phyloP scores from a whole-genome alignment of 2,113 vertebrate species.

The Acanthisitta chloris region DNA sequence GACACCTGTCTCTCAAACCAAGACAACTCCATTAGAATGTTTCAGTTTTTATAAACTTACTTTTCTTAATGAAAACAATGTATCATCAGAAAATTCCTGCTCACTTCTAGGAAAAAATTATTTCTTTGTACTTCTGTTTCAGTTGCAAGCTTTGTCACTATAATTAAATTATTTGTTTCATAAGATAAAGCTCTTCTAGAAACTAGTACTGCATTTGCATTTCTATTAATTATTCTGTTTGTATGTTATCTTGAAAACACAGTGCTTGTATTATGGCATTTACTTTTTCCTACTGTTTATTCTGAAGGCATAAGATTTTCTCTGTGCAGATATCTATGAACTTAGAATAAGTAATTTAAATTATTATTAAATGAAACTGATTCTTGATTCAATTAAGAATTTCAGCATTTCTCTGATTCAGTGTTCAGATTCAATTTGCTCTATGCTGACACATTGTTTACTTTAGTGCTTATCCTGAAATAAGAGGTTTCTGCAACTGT shows the following conservation, averaged over 20 bases:
- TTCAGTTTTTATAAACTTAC: not conserved
- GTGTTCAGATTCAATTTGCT: not conserved
- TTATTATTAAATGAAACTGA: not conserved
- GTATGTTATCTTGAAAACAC: conserved; percentile 48
- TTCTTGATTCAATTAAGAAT: not conserved
- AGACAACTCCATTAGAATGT: not conserved
- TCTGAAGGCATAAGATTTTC: conserved; percentile 3
- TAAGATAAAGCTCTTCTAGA: conserved; percentile 51
- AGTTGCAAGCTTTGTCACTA: not conserved
- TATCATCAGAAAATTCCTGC: not conserved
- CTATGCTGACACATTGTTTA: not conserved
- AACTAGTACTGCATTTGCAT: conserved; percentile 35
- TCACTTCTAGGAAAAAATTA: not conserved
- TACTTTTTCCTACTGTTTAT: conserved; percentile 20
- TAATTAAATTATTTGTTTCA: conserved; percentile 57
- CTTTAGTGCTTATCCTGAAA: not conserved
- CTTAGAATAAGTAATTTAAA: not conserved
- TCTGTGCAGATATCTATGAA: not conserved
- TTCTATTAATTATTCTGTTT: conserved; percentile 63
- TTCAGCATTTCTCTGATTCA: not conserved
- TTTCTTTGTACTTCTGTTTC: not conserved
- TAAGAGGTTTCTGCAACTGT: not conserved
- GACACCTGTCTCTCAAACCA: too few species aligned
- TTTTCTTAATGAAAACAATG: not conserved
- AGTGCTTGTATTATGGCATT: not conserved